Conservation (phyloP, 2,888 invertebrate species). For the Mesodorylaimus sp. region DNA sequence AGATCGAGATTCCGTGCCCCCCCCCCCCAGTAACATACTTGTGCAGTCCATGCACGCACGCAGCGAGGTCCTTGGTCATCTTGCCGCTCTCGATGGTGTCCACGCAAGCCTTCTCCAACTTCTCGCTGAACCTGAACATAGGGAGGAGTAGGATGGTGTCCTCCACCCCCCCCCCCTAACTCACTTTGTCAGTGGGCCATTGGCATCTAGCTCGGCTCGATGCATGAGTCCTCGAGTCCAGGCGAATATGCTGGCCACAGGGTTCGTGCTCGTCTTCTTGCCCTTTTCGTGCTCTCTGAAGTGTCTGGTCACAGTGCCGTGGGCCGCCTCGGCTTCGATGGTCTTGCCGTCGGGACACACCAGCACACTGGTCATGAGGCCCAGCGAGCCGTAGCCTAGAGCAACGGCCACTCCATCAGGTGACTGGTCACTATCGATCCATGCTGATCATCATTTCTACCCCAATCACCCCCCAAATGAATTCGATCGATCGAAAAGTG, state of each 20-base stretch:
- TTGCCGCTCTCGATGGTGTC: constrained; percentile 61
- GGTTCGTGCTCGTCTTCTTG: constrained; percentile 66
- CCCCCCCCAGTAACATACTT: no score
- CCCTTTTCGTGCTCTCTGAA: constrained; percentile 65
- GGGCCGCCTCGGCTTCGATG: constrained; percentile 42
- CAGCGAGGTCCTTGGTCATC: constrained; percentile 72
- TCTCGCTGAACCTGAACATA: constrained; percentile 44
- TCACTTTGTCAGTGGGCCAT: constrained; percentile 52
- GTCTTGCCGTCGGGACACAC: constrained; percentile 43
- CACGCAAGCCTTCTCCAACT: constrained; percentile 61
- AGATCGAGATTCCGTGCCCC: no score
- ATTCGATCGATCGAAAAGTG: no score
- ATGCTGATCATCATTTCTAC: no score
- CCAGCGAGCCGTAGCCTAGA: constrained; percentile 56
- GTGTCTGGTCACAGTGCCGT: constrained; percentile 42
- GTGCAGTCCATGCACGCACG: constrained; percentile 61
- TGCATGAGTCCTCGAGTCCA: constrained; percentile 70
- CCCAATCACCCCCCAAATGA: no score
- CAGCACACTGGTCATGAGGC: constrained; percentile 48
- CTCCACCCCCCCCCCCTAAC: no score
- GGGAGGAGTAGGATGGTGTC: no score
- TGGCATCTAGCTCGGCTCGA: constrained; percentile 59
- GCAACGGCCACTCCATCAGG: no score
- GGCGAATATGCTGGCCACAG: constrained; percentile 73
- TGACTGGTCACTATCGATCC: no score